phyloP scores from a whole-genome alignment of 2,888 invertebrate genomes.

The Hirudinaria manillensis region DNA sequence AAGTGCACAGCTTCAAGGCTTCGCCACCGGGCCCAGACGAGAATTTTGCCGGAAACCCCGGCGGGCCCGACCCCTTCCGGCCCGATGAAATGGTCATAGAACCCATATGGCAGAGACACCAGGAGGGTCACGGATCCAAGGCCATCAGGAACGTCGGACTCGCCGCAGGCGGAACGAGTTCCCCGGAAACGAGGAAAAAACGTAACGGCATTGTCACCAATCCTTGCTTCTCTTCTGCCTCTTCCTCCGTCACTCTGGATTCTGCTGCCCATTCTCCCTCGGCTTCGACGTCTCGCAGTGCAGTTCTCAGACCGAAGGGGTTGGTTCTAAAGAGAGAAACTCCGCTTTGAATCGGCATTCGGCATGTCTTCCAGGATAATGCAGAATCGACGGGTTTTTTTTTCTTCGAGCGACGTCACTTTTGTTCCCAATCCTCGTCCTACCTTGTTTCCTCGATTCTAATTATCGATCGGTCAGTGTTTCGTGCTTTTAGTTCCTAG shows the following conservation, averaged over 20 bases:
- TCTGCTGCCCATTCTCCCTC: conserved; percentile 9
- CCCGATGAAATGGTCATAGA: conserved; percentile 37
- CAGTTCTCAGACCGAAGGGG: conserved; percentile 60
- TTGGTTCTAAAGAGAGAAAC: conserved; percentile 81
- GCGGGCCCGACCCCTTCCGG: background rate
- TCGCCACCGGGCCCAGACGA: conserved; percentile 9
- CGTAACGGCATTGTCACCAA: conserved; percentile 54
- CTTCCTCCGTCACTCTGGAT: conserved; percentile 18
- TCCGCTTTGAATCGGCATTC: conserved; percentile 58
- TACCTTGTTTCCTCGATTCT: no score
- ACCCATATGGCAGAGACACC: conserved; percentile 48
- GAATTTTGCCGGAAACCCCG: conserved; percentile 40
- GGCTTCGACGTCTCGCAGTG: background rate
- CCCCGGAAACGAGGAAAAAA: conserved; percentile 47
- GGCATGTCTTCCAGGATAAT: background rate
- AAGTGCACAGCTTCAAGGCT: conserved; percentile 35
- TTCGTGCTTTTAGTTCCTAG: no score
- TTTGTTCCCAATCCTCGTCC: no score
- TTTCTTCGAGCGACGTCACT: background rate
- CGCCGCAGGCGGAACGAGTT: conserved; percentile 45
- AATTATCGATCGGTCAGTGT: no score
- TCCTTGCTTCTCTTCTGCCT: conserved; percentile 47
- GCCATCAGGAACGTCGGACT: conserved; percentile 40
- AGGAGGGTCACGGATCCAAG: conserved; percentile 37
- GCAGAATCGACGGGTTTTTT: background rate